Conservation (phyloP, 2,797 vertebrate genomes). For the Chelonia mydas region DNA sequence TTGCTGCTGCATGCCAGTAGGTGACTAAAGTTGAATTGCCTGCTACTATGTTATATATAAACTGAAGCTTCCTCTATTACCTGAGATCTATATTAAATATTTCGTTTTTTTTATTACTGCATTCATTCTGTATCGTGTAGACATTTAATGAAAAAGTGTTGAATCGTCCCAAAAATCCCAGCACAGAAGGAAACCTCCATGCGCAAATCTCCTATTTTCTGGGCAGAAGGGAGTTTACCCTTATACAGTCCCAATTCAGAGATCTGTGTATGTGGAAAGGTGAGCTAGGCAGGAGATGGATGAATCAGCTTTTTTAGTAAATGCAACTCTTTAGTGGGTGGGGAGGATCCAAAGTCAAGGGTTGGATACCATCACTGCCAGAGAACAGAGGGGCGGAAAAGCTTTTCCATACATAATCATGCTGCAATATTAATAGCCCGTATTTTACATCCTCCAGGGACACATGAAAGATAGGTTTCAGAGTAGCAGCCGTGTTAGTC, state of each 20-base stretch:
- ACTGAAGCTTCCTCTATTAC: neutral
- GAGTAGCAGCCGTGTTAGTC: no score
- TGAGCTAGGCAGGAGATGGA: no score
- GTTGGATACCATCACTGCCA: neutral
- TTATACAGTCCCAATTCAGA: neutral
- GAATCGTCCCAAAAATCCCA: accelerated
- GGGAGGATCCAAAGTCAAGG: neutral
- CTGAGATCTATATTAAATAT: neutral
- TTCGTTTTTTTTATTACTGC: neutral
- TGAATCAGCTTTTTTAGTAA: neutral
- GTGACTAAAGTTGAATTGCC: neutral
- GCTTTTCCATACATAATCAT: neutral
- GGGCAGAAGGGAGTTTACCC: neutral
- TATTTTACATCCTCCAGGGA: neutral
- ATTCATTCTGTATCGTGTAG: neutral
- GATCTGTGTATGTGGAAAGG: neutral
- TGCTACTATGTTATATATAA: neutral
- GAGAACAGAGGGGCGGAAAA: neutral
- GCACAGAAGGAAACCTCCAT: accelerated
- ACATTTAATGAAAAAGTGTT: neutral
- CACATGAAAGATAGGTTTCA: neutral
- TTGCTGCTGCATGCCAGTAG: neutral
- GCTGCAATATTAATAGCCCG: neutral
- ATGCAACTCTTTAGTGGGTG: neutral
- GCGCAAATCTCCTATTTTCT: neutral